Evolutionary conservation across 2,797 vertebrate genomes (phyloP), one percentile per base, ranked within the genome.

Genomic region (Pristis pectinata): DNA sequence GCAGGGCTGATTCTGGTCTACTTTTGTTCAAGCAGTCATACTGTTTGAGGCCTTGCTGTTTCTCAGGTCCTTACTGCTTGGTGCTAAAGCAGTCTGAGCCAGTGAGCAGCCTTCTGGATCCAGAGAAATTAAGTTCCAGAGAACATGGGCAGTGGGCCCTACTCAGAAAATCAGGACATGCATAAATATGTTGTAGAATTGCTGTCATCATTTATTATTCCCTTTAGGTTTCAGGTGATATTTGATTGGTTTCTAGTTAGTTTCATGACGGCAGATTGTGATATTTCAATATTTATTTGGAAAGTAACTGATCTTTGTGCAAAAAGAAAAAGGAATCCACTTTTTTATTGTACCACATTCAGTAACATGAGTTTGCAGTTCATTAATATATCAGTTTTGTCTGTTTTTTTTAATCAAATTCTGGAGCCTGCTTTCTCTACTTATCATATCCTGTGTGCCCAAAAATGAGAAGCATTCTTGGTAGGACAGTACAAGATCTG

Each of bases 361-460:
- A 15, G 9, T 30, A 87, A 22, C 10, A 34, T 17, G 49, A 59
- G 3, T 59, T 59, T 34, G 49, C 13, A 15, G 30, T 59, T 34
- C 24, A 34, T 87, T 4, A 17, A 34, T 5, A 87, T 49, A n/a
- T 34, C 53, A 59, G 53, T 56, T 53, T 56, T 83, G 44, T 30
- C 83, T 59, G 27, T 27, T 19, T n/a, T 87, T 87, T 82, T 83
- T 24, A 19, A n/a, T 87, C 87, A 83, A 87, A 87, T 59, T 87
- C 11, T 59, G 53, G 15, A 87, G 53, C 5, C 44, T 82, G 5
- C 82, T 87, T 34, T 87, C 27, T n/a, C 34, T 56, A 34, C 27
- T 56, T 56, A 87, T 56, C 44, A 27, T 24, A 53, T 76, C 0
- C 74, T 30, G 30, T 34, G 30, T 83, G 41, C 7, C 4, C 80